Conservation (phyloP, 35 echinoderm and acorn worm species). For the Diadema setosum region DNA sequence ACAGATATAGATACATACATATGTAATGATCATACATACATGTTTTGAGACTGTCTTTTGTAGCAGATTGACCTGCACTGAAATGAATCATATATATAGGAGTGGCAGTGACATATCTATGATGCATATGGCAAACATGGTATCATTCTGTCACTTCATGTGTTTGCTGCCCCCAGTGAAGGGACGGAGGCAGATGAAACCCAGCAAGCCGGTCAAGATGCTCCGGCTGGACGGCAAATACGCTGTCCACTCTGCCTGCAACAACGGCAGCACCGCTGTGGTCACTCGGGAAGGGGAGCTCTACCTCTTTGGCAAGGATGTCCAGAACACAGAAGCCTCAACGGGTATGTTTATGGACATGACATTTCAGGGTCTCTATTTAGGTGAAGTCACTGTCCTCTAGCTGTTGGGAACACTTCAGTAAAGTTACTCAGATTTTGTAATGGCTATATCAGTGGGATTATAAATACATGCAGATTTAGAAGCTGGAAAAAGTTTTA, state of each 20-base stretch:
- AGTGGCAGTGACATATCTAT: neutral
- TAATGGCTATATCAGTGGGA: too few species aligned
- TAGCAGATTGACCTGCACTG: too few species aligned
- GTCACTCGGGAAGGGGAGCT: conserved; percentile 85
- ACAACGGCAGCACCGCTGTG: conserved; percentile 93
- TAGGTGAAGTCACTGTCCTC: too few species aligned
- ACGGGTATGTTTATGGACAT: conserved; percentile 57
- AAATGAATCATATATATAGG: too few species aligned
- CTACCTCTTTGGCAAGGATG: conserved; percentile 92
- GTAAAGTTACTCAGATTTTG: too few species aligned
- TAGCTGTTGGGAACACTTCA: too few species aligned
- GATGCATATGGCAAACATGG: neutral
- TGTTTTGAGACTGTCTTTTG: too few species aligned
- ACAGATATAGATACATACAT: too few species aligned
- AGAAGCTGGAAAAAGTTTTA: too few species aligned
- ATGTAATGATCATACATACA: too few species aligned
- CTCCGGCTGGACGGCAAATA: conserved; percentile 84
- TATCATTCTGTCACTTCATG: neutral
- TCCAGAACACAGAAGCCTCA: conserved; percentile 59
- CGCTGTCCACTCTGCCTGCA: conserved; percentile 60
- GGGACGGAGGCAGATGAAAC: conserved; percentile 69
- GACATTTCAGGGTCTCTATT: too few species aligned
- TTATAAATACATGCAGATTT: too few species aligned
- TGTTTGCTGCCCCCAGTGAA: conserved; percentile 35
- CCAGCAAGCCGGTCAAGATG: conserved; percentile 88